phyloP scores from a whole-genome alignment of 1,140 invertebrate species.

The Bilobella aurantiaca region DNA sequence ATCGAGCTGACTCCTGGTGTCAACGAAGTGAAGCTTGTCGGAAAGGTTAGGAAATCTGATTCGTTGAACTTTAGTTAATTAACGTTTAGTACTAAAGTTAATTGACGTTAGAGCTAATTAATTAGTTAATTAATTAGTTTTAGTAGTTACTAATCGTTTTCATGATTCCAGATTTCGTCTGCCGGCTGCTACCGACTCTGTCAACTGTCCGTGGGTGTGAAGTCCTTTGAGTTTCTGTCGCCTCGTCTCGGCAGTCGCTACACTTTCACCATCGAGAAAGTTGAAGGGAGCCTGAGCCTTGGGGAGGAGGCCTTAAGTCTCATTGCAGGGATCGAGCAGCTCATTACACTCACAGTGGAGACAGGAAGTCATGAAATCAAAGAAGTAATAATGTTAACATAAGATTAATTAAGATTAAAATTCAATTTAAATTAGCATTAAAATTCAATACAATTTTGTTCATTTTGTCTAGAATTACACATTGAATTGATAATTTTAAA shows the following conservation, averaged over 20 bases:
- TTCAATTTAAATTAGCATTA: too few species aligned
- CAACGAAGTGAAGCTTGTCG: conserved; percentile 56
- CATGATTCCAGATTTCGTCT: conserved; percentile 18
- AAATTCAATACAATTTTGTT: too few species aligned
- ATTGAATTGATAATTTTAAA: too few species aligned
- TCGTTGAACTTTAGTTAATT: too few species aligned
- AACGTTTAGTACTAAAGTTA: too few species aligned
- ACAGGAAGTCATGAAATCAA: conserved; percentile 43
- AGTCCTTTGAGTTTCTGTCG: conserved; percentile 30
- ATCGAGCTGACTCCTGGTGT: conserved; percentile 55
- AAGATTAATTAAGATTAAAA: too few species aligned
- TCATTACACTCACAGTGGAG: conserved; percentile 41
- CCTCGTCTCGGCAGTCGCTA: conserved; percentile 26
- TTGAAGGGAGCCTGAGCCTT: conserved; percentile 12
- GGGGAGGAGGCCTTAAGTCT: conserved; percentile 50
- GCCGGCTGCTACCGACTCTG: conserved; percentile 40
- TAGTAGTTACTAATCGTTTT: not conserved
- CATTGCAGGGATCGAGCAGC: conserved; percentile 45
- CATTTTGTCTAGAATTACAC: too few species aligned
- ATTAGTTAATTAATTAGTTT: not conserved
- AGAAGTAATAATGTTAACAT: conserved; percentile 38
- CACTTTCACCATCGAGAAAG: conserved; percentile 24
- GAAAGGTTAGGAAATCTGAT: conserved; percentile 46
- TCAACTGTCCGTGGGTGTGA: conserved; percentile 38
- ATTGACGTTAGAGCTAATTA: too few species aligned